Conservation (phyloP, 1,140 invertebrate genomes). For the Lepidurus arcticus region DNA sequence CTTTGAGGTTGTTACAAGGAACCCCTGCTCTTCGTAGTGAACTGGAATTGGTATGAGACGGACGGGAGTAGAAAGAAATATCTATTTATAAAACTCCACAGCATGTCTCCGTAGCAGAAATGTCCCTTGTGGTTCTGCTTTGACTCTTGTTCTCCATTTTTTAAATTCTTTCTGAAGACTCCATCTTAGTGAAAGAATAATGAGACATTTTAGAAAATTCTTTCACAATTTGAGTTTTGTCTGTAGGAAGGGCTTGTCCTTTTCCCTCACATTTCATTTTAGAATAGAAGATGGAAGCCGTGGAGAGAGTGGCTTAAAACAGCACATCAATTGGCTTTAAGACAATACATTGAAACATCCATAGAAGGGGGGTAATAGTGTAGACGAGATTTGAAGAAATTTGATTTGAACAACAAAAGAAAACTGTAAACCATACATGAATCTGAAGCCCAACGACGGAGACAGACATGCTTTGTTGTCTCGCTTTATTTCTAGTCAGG, state of each 20-base stretch:
- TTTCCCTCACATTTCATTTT: no score
- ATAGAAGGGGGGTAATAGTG: no score
- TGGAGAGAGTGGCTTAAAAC: no score
- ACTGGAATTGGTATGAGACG: neutral
- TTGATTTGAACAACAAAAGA: neutral
- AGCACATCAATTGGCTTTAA: no score
- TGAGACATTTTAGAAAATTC: neutral
- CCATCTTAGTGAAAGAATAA: neutral
- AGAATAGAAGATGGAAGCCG: no score
- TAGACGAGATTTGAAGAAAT: neutral
- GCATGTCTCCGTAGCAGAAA: neutral
- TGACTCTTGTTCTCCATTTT: neutral
- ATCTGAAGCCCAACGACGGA: neutral
- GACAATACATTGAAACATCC: no score
- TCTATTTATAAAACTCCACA: constrained; percentile 6
- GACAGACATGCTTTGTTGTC: neutral
- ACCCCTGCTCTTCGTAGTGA: neutral
- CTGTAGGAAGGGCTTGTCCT: no score
- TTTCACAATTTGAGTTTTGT: no score
- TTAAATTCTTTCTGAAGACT: neutral
- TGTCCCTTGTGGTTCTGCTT: neutral
- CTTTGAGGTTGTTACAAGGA: constrained; percentile 10
- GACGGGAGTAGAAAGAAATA: neutral
- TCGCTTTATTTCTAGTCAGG: neutral
- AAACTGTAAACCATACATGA: neutral